Evolutionary conservation across 1,140 invertebrate genomes (phyloP).

Genomic region (Nephotettix cincticeps): DNA sequence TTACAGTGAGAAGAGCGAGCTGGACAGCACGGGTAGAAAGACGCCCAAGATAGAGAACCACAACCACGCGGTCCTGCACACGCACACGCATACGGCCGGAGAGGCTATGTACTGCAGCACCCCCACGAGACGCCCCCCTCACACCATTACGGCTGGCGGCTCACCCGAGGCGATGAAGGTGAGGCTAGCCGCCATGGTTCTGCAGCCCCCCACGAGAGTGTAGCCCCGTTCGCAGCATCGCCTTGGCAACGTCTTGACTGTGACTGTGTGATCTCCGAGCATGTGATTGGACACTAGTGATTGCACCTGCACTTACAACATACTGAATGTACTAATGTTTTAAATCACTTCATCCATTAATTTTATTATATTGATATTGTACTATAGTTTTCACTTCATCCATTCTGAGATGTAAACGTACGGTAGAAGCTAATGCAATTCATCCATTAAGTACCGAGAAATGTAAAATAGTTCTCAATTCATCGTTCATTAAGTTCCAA

Average conservation of each 20-base stretch:
- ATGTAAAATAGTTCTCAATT: too few relatives aligned
- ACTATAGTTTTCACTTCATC: too few relatives aligned
- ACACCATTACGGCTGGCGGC: conserved; percentile 43
- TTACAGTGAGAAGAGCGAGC: conserved; percentile 58
- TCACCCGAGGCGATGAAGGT: conserved; percentile 75
- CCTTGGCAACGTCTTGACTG: background rate
- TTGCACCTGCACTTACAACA: background rate
- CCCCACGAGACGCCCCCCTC: conserved; percentile 31
- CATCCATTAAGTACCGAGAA: too few relatives aligned
- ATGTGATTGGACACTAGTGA: background rate
- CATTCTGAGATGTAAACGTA: too few relatives aligned
- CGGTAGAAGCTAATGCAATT: too few relatives aligned
- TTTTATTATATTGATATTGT: conserved; percentile 10
- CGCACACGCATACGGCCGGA: conserved; percentile 46
- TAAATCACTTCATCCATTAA: background rate
- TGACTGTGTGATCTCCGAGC: background rate
- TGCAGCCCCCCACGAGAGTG: conserved; percentile 76
- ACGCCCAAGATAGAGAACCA: conserved; percentile 31
- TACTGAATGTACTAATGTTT: background rate
- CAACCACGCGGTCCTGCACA: conserved; percentile 16
- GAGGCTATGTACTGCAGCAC: conserved; percentile 58
- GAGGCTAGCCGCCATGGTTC: conserved; percentile 72
- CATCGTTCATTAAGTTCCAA: too few relatives aligned
- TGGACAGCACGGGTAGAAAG: conserved; percentile 46
- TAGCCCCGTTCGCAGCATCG: conserved; percentile 49